phyloP scores from a whole-genome alignment of 2,797 vertebrate genomes.

The Leptatherina wallacei region DNA sequence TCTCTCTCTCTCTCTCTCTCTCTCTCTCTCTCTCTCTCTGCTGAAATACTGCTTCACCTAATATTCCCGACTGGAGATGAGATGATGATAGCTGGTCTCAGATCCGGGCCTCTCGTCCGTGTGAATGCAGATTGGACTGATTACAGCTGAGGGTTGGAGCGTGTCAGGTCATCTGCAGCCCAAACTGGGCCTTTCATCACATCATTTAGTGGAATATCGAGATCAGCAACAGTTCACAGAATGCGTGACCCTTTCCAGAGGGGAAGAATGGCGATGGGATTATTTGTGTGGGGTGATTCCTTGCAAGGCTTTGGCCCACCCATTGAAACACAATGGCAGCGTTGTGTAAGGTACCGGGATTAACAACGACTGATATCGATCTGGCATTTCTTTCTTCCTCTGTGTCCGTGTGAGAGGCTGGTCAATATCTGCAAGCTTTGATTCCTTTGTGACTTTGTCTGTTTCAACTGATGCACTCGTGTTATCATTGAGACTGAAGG shows the following conservation, averaged over 20 bases:
- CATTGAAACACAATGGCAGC: constrained; percentile 58
- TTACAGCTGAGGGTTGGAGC: constrained; percentile 9
- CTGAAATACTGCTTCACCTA: constrained; percentile 54
- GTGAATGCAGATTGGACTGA: constrained; percentile 44
- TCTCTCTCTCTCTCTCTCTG: constrained; percentile 9
- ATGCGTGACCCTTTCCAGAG: constrained; percentile 18
- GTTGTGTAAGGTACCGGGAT: constrained; percentile 69
- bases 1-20: constrained; percentile 12
- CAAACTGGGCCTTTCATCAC: constrained; percentile 37
- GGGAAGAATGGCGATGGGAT: constrained; percentile 27
- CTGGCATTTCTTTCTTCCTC: constrained; percentile 58
- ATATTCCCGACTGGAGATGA: constrained; percentile 47
- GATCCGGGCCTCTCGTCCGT: constrained; percentile 29
- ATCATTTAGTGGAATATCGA: constrained; percentile 32
- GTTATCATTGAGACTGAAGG: constrained; percentile 41
- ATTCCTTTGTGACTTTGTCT: constrained; percentile 62
- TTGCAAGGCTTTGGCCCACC: constrained; percentile 30
- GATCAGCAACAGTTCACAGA: background rate
- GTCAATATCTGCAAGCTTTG: constrained; percentile 71
- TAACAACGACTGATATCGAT: constrained; percentile 72
- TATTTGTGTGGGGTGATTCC: constrained; percentile 54
- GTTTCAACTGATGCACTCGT: constrained; percentile 39
- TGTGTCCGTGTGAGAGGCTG: constrained; percentile 54
- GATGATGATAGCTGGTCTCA: constrained; percentile 27
- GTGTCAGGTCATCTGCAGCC: constrained; percentile 5